Conservation (phyloP, 2,113 vertebrate species). For the Amia ocellicauda region DNA sequence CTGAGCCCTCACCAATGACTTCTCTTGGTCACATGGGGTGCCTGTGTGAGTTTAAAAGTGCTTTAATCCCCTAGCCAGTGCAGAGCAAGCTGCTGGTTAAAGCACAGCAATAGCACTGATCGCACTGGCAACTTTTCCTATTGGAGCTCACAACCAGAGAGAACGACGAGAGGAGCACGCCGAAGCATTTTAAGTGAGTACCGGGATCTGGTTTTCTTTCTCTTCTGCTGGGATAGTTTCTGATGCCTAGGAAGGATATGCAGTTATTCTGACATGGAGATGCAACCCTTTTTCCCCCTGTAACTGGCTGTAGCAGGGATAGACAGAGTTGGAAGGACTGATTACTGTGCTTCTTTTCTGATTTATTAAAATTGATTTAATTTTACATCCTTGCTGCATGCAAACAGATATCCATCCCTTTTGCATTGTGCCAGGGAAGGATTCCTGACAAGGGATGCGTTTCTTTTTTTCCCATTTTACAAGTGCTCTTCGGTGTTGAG, state of each 20-base stretch:
- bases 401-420: background rate
- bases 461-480: background rate
- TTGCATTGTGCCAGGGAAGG: background rate
- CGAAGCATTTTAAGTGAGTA: conserved; percentile 45
- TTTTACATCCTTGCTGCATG: too few relatives aligned
- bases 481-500: background rate
- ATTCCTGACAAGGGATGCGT: background rate
- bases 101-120: conserved; percentile 40
- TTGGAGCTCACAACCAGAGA: conserved; percentile 6
- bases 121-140: conserved; percentile 18
- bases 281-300: background rate
- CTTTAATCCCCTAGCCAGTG: conserved; percentile 64
- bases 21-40: conserved; percentile 75
- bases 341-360: too few relatives aligned
- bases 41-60: conserved; percentile 75
- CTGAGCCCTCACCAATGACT: conserved; percentile 57
- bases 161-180: conserved; percentile 20
- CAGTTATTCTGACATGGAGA: background rate
- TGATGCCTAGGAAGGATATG: background rate
- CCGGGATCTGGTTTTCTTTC: conserved; percentile 11
- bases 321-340: too few relatives aligned
- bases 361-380: too few relatives aligned
- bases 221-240: conserved; percentile 19
- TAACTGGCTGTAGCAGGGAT: too few relatives aligned
- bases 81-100: conserved; percentile 65